Evolutionary conservation across 1,140 invertebrate species (phyloP), one percentile per base, ranked within the genome.

Genomic region (Papilio polytes): DNA sequence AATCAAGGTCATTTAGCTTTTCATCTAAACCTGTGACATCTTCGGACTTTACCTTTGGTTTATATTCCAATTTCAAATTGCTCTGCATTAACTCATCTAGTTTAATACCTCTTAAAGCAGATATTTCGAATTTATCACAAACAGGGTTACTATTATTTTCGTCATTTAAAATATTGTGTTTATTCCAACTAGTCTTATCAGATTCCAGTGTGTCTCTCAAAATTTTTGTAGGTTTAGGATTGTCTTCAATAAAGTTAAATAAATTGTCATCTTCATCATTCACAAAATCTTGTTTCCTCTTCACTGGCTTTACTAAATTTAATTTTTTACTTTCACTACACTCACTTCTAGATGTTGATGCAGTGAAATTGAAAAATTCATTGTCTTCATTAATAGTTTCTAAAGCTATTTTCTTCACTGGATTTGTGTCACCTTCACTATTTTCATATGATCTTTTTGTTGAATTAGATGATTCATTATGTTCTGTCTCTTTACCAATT

Each of bases 221-320:
- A 48, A 79, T 72, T 80, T 81, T 82, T 63, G 77, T 63, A 77
- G 80, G 22, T 76, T 87, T 87, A 20, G 77, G 77, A 26, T 88
- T 84, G 13, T 81, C 85, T 81, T 83, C 82, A 70, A 94, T 82
- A 89, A 94, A 94, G 81, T 94, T 91, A 76, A 94, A 94, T 70
- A 92, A 85, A 81, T 92, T 87, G 77, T 90, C 88, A 79, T 91
- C 90, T 84, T 90, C 89, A 84, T 84, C 85, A 18, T 85, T 86
- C 59, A 80, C 66, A 63, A 81, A 76, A 53, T 88, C 82, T 66
- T 83, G 63, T 82, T 94, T 92, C 63, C 90, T 88, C 81, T 93
- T 94, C 18, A 85, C 78, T 79, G 93, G 91, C 83, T 91, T 94
- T 3, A 83, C 80, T 72, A 94, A 86, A 84, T 91, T 93, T 18